A percentile compares a stretch with the other conserved stretches of the same genome.
phyloP scores from a whole-genome alignment of 2,113 vertebrate genomes.

The Acrocephalus kingi region DNA sequence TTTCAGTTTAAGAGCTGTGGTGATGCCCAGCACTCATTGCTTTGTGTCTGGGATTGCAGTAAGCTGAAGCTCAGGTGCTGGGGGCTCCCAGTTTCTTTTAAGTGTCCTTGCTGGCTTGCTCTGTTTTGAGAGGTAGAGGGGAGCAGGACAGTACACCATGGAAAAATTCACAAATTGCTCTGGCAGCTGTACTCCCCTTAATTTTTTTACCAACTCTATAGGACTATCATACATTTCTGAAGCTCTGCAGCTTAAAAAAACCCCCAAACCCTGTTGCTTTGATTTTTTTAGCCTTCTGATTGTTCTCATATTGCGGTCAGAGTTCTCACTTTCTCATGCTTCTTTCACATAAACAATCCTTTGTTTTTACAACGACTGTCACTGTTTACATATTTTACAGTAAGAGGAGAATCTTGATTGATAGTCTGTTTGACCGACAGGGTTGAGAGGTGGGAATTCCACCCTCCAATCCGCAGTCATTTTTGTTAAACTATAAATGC shows the following conservation, averaged over 20 bases:
- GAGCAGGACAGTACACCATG: neutral
- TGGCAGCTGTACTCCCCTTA: neutral
- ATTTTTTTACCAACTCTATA: neutral
- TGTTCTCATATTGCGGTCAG: too few relatives aligned
- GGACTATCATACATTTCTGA: neutral
- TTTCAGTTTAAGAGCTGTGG: neutral
- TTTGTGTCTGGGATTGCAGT: neutral
- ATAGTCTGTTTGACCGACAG: too few relatives aligned
- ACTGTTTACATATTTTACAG: too few relatives aligned
- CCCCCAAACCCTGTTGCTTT: too few relatives aligned
- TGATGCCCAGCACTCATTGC: neutral
- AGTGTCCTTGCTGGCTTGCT: neutral
- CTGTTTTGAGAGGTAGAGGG: rapidly evolving
- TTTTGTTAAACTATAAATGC: too few relatives aligned
- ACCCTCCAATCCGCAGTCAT: too few relatives aligned
- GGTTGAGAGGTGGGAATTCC: too few relatives aligned
- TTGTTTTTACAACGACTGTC: too few relatives aligned
- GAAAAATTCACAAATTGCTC: neutral
- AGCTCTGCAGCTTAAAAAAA: neutral
- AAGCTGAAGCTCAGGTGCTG: neutral
- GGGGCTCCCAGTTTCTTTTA: neutral
- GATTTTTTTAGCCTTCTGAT: too few relatives aligned
- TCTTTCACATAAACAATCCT: too few relatives aligned
- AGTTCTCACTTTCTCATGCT: too few relatives aligned
- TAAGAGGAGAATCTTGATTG: too few relatives aligned